Evolutionary conservation across 2,113 vertebrate genomes (phyloP).

Genomic region (Circaetus gallicus): DNA sequence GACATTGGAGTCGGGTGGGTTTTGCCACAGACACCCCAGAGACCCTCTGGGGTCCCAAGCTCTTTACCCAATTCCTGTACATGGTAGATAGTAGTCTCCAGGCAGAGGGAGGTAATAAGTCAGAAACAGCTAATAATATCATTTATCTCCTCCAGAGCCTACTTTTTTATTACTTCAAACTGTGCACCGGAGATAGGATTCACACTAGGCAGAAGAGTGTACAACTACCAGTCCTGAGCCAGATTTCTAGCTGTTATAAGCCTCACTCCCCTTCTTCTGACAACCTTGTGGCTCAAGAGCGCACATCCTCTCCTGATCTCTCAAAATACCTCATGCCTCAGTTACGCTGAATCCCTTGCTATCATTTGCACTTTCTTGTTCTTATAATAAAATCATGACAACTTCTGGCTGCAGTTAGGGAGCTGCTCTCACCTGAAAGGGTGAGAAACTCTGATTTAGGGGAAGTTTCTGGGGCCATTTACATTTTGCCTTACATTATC

Average conservation of each 20-base stretch:
- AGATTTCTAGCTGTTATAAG: accelerated
- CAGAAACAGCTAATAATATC: not conserved
- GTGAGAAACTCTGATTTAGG: not conserved
- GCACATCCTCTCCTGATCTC: not conserved
- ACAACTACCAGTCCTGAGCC: not conserved
- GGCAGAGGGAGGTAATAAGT: not conserved
- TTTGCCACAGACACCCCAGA: not conserved
- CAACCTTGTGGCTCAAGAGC: not conserved
- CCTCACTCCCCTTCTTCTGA: not conserved
- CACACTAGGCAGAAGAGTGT: not conserved
- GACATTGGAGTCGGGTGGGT: not conserved
- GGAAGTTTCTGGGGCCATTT: not conserved
- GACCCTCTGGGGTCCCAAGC: not conserved
- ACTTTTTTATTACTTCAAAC: not conserved
- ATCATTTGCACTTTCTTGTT: not conserved
- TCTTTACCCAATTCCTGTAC: not conserved
- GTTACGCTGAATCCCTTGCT: not conserved
- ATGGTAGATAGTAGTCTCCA: not conserved
- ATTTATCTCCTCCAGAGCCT: not conserved
- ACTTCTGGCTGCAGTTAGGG: not conserved
- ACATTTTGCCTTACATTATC: not conserved
- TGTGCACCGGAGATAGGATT: not conserved
- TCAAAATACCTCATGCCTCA: accelerated
- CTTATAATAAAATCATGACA: not conserved
- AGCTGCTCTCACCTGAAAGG: not conserved